Percentiles rank a stretch among this genome's conserved stretches.
Conservation (phyloP, 1,140 invertebrate species). For the Pachypeltis micranthus region DNA sequence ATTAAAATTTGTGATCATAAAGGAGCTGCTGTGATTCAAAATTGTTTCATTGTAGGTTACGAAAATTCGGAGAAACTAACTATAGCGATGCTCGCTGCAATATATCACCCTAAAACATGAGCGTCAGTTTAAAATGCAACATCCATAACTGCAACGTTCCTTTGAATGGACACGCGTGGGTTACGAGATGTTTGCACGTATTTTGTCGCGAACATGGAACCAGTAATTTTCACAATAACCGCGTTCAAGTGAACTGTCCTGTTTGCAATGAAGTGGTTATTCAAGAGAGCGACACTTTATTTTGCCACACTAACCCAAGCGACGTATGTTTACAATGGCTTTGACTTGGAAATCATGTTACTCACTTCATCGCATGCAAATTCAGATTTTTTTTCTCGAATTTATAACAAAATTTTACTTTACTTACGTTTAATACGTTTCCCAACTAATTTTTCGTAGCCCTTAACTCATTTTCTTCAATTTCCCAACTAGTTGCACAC, state of each 20-base stretch:
- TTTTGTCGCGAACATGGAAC: slow-evolving; percentile 20
- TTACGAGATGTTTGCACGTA: slow-evolving; percentile 19
- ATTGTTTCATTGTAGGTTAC: too few relatives aligned
- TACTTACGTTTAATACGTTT: not conserved
- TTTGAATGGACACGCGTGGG: slow-evolving; percentile 11
- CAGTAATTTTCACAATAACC: slow-evolving; percentile 12
- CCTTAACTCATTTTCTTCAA: too few relatives aligned
- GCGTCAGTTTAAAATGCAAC: slow-evolving; percentile 16
- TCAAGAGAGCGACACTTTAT: slow-evolving; percentile 15
- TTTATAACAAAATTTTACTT: not conserved
- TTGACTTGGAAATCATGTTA: not conserved
- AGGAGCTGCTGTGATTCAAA: too few relatives aligned
- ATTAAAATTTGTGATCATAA: too few relatives aligned
- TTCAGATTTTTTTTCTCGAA: not conserved
- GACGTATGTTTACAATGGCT: slow-evolving; percentile 11
- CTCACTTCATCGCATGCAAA: not conserved
- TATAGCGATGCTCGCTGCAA: too few relatives aligned
- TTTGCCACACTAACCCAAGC: slow-evolving; percentile 14
- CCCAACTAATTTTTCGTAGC: too few relatives aligned
- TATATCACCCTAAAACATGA: too few relatives aligned
- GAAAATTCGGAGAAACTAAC: too few relatives aligned
- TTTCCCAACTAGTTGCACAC: too few relatives aligned
- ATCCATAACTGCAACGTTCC: slow-evolving; percentile 10
- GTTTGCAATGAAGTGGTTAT: slow-evolving; percentile 18
- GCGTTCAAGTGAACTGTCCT: slow-evolving; percentile 18